phyloP scores from a whole-genome alignment of 2,113 vertebrate genomes.

The Sterrhoptilus dennistouni region DNA sequence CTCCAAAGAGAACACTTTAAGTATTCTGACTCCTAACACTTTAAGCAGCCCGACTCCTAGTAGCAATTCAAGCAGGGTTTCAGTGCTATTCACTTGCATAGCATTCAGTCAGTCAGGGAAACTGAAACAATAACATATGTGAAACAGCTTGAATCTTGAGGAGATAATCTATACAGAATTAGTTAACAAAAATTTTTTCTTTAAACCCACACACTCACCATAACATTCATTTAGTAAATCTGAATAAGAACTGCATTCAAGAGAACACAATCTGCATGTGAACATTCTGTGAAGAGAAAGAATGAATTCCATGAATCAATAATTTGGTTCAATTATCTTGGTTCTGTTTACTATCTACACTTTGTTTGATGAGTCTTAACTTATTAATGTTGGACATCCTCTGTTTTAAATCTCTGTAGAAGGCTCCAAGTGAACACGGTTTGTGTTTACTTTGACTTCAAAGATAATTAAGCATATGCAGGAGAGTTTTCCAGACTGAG shows the following conservation, averaged over 20 bases:
- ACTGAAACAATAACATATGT: constrained; percentile 45
- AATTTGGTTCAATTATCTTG: constrained; percentile 30
- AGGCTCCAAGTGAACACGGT: neutral
- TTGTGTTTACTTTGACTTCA: neutral
- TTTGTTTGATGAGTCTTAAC: neutral
- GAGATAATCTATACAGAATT: constrained; percentile 31
- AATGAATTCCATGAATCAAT: constrained; percentile 45
- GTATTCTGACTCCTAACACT: neutral
- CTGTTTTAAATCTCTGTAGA: neutral
- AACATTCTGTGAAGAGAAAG: constrained; percentile 3
- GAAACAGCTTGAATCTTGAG: constrained; percentile 45
- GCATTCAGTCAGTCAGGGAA: neutral
- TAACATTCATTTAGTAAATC: constrained; percentile 55
- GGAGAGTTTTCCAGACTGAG: neutral
- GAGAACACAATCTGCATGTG: constrained; percentile 26
- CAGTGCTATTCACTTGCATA: neutral
- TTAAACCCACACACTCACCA: constrained; percentile 22
- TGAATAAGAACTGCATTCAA: constrained; percentile 23
- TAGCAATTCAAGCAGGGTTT: neutral
- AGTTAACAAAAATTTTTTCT: constrained; percentile 30
- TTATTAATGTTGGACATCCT: neutral
- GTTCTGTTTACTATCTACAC: constrained; percentile 19
- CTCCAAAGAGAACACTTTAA: neutral
- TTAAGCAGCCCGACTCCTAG: neutral
- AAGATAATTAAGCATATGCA: neutral